Evolutionary conservation across 2,113 vertebrate genomes (phyloP).

Genomic region (Odocoileus hemionus): DNA sequence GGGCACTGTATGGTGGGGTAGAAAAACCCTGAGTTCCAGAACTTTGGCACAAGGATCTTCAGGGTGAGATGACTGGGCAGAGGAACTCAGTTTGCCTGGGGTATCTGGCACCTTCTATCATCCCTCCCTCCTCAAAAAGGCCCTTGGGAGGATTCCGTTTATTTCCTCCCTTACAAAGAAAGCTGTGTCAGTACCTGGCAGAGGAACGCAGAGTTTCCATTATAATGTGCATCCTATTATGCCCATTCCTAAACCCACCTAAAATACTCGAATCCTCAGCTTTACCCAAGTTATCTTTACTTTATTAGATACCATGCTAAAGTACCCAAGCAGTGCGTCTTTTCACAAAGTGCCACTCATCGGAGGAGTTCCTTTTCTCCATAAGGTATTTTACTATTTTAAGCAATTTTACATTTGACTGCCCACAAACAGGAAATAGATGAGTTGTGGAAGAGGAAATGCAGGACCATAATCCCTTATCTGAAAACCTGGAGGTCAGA

Average conservation of each 20-base stretch:
- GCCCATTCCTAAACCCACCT: not conserved
- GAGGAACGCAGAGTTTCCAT: not conserved
- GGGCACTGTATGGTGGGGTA: not conserved
- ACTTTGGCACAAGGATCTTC: not conserved
- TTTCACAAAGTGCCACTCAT: not conserved
- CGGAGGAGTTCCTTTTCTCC: not conserved
- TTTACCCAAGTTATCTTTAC: not conserved
- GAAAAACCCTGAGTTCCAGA: conserved; percentile 9
- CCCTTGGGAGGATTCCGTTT: not conserved
- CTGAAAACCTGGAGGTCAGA: conserved; percentile 14
- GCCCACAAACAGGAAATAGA: not conserved
- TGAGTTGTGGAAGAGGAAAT: not conserved
- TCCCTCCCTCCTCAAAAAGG: not conserved
- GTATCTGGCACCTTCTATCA: not conserved
- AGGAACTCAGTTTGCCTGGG: not conserved
- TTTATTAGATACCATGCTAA: not conserved
- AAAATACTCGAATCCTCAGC: not conserved
- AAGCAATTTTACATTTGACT: not conserved
- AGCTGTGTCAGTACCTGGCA: conserved; percentile 14
- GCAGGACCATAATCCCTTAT: not conserved
- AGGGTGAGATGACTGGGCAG: not conserved
- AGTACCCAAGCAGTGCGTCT: not conserved
- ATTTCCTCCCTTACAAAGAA: conserved; percentile 38
- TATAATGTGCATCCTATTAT: not conserved
- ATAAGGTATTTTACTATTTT: not conserved